phyloP scores from a whole-genome alignment of 23 tunicate genomes.

The Diplosoma virens region DNA sequence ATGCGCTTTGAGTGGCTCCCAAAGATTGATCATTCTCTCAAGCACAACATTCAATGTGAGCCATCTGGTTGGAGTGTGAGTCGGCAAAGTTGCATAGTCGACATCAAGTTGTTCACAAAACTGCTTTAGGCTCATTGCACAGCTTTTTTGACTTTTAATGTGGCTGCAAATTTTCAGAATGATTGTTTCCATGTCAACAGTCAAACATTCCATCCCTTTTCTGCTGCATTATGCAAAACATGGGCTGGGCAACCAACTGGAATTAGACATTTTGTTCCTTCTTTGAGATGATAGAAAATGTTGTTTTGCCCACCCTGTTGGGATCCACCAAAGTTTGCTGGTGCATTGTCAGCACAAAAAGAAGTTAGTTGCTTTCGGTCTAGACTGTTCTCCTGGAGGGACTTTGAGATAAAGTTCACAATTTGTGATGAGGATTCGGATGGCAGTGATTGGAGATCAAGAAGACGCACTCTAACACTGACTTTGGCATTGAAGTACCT shows the following conservation, averaged over 20 bases:
- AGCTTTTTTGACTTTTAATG: neutral
- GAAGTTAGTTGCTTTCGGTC: conserved; percentile 1
- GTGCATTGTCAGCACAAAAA: too few relatives aligned
- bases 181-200: neutral
- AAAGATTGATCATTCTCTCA: conserved; percentile 26
- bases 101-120: conserved; percentile 22
- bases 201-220: neutral
- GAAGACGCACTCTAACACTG: conserved; percentile 44
- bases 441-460: conserved; percentile 55
- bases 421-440: conserved; percentile 25
- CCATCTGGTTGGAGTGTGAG: conserved; percentile 39
- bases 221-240: neutral
- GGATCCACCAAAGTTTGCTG: conserved; percentile 42
- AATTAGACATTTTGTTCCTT: conserved; percentile 5
- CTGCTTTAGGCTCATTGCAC: neutral
- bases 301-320: conserved; percentile 28
- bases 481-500: conserved; percentile 46
- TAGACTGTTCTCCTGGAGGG: conserved; percentile 22
- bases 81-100: conserved; percentile 4
- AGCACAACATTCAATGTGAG: conserved; percentile 30
- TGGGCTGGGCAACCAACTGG: conserved; percentile 1
- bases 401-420: conserved; percentile 11
- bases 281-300: conserved; percentile 35
- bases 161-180: neutral
- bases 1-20: conserved; percentile 28